Evolutionary conservation across 1,140 invertebrate species (phyloP), one percentile per base, ranked within the genome.

Genomic region (Sitobion miscanthi): DNA sequence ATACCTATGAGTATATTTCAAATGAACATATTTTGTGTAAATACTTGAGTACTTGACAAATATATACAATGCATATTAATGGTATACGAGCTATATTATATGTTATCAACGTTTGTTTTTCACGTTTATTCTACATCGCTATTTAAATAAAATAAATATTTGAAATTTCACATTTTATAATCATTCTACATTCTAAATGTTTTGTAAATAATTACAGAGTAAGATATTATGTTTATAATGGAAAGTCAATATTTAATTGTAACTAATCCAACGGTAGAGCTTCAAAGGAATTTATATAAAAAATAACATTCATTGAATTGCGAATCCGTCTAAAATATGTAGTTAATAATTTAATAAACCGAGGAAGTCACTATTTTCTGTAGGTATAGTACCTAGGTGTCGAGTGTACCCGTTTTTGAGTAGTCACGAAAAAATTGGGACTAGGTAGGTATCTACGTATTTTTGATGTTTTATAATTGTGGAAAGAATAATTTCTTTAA

Each of bases 121-220:
- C 17, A n/a, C 30, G 30, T 77, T 6, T n/a, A n/a, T 77, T 21
- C n/a, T 77, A n/a, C n/a, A 17, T 30, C 14, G n/a, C 62, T 77
- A n/a, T 35, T 77, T 77, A n/a, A 77, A 77, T 77, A 17, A 77
- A 35, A 77, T 77, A 77, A 77, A 77, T 77, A 77, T 77, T 77
- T 77, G 30, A 77, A 35, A 77, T 77, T n/a, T 77, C 62, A n/a
- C 14, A 17, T 17, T 77, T 17, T n/a, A 77, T 14, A n/a, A 77
- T 20, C 14, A 77, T 77, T 7, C 0, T 77, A 17, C 30, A 77
- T n/a, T 77, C 14, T 77, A 77, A 1, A n/a, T n/a, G 30, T 69
- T n/a, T n/a, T 69, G 4, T 17, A 25, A 69, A n/a, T 69, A n/a
- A 69, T 17, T 77, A 77, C 30, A n/a, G n/a, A n/a, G 11, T 77